These are phyloP conservation scores for Daphoenositta chrysoptera DNA, from an alignment of 2,113 vertebrate species.

Conservation along the genomic window DNA sequence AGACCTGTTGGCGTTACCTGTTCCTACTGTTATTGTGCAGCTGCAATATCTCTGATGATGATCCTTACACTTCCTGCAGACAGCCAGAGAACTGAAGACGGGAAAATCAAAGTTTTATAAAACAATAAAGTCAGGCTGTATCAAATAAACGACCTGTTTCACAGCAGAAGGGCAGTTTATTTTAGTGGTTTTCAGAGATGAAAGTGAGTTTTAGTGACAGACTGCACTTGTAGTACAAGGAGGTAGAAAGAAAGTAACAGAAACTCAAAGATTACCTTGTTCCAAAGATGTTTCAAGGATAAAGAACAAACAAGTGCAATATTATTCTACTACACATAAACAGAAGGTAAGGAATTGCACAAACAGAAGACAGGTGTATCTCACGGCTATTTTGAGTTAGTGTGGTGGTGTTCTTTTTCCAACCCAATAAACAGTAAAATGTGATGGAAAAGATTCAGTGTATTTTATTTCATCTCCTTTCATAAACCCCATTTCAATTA, in stretches of 20 bases:
- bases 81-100: background rate
- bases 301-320: background rate
- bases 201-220: background rate
- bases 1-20: background rate
- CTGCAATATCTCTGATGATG: background rate
- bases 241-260: background rate
- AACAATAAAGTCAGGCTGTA: background rate
- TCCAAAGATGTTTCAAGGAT: background rate
- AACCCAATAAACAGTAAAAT: background rate
- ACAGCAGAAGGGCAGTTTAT: background rate
- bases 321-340: background rate
- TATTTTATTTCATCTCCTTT: background rate
- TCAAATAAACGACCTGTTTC: background rate
- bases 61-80: background rate
- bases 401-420: background rate
- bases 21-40: background rate
- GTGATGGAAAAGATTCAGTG: background rate
- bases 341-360: background rate
- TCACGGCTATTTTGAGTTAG: background rate
- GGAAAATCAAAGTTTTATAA: conserved; percentile 16
- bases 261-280: background rate
- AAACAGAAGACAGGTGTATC: background rate
- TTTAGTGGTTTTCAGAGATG: background rate
- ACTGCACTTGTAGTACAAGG: background rate
- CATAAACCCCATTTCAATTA: background rate